phyloP scores from a whole-genome alignment of 2,113 vertebrate species.

The Lycaon pictus region DNA sequence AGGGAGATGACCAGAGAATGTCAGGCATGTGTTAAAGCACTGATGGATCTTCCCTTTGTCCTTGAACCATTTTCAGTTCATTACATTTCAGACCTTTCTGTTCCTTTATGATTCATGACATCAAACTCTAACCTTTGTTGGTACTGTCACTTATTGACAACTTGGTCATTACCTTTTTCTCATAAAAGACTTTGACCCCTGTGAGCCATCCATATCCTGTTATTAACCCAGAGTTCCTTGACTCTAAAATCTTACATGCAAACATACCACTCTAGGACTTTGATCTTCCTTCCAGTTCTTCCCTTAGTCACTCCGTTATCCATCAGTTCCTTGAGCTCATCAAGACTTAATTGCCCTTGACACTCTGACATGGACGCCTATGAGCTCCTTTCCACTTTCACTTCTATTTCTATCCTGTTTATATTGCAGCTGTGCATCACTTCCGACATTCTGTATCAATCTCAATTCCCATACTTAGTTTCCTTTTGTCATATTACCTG shows the following conservation, averaged over 20 bases:
- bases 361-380: background rate
- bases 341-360: background rate
- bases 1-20: background rate
- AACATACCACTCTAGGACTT: background rate
- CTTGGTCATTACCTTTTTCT: slow-evolving; percentile 1
- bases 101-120: background rate
- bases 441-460: background rate
- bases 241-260: background rate
- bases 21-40: background rate
- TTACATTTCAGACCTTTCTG: background rate
- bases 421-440: background rate
- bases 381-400: background rate
- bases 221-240: background rate
- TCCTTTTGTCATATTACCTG: background rate
- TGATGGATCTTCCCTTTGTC: background rate
- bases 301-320: background rate
- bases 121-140: background rate
- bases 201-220: background rate
- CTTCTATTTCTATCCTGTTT: background rate
- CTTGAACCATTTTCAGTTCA: background rate
- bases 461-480: background rate
- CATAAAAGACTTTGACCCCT: slow-evolving; percentile 46
- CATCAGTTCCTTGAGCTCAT: background rate
- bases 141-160: background rate
- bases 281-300: background rate